Conservation (phyloP, 2,113 vertebrate genomes). For the Ondatra zibethicus region DNA sequence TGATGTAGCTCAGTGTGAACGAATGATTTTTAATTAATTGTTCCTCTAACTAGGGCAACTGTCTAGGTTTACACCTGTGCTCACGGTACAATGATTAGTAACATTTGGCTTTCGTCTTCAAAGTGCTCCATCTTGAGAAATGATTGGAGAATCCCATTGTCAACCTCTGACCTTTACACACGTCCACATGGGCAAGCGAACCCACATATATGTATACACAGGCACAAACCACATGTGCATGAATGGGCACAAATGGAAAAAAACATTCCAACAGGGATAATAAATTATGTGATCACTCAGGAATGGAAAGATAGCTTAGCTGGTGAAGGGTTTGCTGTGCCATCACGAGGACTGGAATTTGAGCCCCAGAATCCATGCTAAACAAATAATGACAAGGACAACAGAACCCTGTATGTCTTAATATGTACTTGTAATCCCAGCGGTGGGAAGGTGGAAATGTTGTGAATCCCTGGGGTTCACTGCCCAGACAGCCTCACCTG, state of each 20-base stretch:
- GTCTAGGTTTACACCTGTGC: slow-evolving; percentile 14
- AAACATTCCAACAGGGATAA: neutral
- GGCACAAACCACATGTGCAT: neutral
- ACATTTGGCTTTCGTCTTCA: neutral
- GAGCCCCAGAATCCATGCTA: neutral
- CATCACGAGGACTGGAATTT: too few relatives aligned
- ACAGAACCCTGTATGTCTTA: neutral
- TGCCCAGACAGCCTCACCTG: neutral
- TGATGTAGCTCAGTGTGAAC: neutral
- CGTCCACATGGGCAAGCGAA: neutral
- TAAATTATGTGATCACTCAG: neutral
- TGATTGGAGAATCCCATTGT: neutral
- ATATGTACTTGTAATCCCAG: neutral
- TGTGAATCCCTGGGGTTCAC: neutral
- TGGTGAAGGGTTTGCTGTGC: neutral
- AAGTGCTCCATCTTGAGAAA: neutral
- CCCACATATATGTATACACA: neutral
- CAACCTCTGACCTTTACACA: neutral
- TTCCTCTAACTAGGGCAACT: neutral
- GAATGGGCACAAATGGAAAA: neutral
- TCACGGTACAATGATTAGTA: neutral
- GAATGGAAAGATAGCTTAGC: neutral
- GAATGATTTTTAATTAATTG: neutral
- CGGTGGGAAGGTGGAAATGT: neutral
- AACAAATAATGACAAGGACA: neutral